phyloP scores from a whole-genome alignment of 2,113 vertebrate genomes.

The Callipepla californica region DNA sequence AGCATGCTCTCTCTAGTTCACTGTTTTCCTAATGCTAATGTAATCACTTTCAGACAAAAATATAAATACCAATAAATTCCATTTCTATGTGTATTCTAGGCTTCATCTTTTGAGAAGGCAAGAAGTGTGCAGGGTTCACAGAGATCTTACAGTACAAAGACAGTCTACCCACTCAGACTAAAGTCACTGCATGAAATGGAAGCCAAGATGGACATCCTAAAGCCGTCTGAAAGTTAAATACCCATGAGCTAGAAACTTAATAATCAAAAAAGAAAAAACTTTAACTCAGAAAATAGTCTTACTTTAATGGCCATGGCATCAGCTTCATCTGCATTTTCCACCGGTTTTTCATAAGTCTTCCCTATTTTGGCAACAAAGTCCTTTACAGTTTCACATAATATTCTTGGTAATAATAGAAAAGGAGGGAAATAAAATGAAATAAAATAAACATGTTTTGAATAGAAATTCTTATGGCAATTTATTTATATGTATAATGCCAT shows the following conservation, averaged over 20 bases:
- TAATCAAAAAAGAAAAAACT: background rate
- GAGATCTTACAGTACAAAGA: background rate
- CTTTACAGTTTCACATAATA: constrained; percentile 97
- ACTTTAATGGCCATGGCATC: constrained; percentile 93
- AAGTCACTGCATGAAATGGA: background rate
- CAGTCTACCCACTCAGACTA: background rate
- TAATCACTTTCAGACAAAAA: background rate
- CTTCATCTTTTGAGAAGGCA: background rate
- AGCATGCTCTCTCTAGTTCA: background rate
- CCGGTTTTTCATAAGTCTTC: constrained; percentile 89
- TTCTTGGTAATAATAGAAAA: constrained; percentile 78
- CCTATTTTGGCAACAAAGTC: constrained; percentile 97
- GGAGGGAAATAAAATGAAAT: background rate
- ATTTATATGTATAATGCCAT: background rate
- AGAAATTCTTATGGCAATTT: background rate
- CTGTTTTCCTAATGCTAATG: background rate
- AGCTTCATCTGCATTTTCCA: constrained; percentile 89
- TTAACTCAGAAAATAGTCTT: constrained; percentile 58
- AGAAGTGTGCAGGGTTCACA: background rate
- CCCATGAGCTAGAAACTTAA: background rate
- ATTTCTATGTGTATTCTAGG: background rate
- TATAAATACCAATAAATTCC: background rate
- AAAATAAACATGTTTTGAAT: background rate
- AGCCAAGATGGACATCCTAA: background rate
- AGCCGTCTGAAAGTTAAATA: background rate